Base-by-base conservation (phyloP, 2,113 vertebrate species). In the Pseudorhombus dupliciocellatus region DNA sequence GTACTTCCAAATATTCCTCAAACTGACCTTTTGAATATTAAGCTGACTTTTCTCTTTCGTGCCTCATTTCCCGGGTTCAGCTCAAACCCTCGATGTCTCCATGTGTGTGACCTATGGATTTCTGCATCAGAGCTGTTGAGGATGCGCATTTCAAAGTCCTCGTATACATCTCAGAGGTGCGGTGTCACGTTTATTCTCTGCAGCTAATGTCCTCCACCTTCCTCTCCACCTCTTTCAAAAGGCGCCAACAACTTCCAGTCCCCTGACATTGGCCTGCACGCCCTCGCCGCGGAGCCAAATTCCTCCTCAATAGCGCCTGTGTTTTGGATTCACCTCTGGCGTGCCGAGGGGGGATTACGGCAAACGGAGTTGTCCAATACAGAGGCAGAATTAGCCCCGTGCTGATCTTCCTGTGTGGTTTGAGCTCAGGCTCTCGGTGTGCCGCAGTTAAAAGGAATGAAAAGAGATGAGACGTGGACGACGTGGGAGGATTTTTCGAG, bases 291-390 rank as follows among this genome's bases (percentile, higher is more conserved):
- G 22, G 67, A 56, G 51, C 50, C 18, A 77, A 81, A 77, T 69
- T 85, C 66, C 58, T 67, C 62, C 62, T 72, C 73, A 74, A 73
- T 54, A 78, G 71, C 77, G 34, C 50, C 20, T 2, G 26, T 51
- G 67, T 60, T 66, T 31, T 75, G 56, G 57, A 66, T 70, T 80
- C 67, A 78, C 83, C 68, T 85, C 51, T 46, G 56, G 30, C 0
- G 3, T n/a, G 12, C 66, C 56, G 62, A 65, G 72, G 37, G n/a
- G 42, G 73, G 80, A 84, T 89, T 81, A 81, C 68, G 80, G 70
- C 81, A 84, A 87, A 84, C 84, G 56, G 80, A 80, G 78, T 84
- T 73, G 80, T 53, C 66, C 75, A 5, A 73, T 64, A 73, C 55
- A 81, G 63, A 74, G 16, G 40, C 61, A 61, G 69, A 85, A 77